Evolutionary conservation across 1,140 invertebrate species (phyloP).

Genomic region (Oncopeltus fasciatus): DNA sequence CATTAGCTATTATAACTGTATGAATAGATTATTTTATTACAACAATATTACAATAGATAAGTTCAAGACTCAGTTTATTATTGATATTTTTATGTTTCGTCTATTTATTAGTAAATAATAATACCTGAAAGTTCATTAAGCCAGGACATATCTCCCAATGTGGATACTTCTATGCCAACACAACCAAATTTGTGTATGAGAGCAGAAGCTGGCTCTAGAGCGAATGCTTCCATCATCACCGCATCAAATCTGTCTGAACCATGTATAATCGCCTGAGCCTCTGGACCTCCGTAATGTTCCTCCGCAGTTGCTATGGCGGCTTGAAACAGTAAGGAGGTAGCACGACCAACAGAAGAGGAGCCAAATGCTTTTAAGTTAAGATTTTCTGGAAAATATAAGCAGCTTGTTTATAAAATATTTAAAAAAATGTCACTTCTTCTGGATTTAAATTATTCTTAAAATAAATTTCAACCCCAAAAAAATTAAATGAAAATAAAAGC

Average conservation of each 20-base stretch:
- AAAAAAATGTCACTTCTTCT: too few species aligned
- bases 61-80: too few species aligned
- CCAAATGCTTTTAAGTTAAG: neutral
- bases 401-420: too few species aligned
- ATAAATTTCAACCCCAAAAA: too few species aligned
- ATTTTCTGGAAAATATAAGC: too few species aligned
- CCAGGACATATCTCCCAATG: neutral
- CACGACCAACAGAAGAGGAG: neutral
- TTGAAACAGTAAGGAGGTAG: neutral
- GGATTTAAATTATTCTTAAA: too few species aligned
- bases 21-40: too few species aligned
- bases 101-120: too few species aligned
- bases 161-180: neutral
- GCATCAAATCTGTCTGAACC: neutral
- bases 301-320: neutral
- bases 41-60: too few species aligned
- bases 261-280: neutral
- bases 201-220: neutral
- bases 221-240: neutral
- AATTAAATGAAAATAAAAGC: too few species aligned
- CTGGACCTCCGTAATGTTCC: neutral
- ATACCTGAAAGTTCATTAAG: neutral
- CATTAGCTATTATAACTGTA: too few species aligned
- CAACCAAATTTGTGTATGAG: neutral
- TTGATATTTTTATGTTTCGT: too few species aligned